Evolutionary conservation across 2,888 invertebrate genomes (phyloP).

Genomic region (Stomorhina lunata): DNA sequence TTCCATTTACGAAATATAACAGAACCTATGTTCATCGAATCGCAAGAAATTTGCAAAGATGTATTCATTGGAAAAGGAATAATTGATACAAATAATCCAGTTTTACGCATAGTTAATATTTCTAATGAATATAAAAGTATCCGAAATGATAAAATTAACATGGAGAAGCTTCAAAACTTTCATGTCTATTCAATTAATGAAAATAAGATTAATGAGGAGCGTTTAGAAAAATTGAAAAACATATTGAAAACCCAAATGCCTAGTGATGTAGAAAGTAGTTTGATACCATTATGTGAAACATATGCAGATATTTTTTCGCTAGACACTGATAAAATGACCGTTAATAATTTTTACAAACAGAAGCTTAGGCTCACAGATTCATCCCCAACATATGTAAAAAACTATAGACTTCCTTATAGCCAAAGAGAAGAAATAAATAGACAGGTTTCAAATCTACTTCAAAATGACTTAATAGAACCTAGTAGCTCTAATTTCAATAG

Average conservation of each 20-base stretch:
- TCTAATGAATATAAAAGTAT: background rate
- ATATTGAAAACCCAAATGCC: background rate
- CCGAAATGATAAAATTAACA: background rate
- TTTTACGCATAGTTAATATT: background rate
- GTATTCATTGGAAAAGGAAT: background rate
- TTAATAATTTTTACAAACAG: slow-evolving; percentile 34
- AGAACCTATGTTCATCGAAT: background rate
- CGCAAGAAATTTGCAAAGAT: background rate
- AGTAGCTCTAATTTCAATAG: background rate
- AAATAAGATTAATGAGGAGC: background rate
- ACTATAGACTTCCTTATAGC: slow-evolving; percentile 25
- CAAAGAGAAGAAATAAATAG: slow-evolving; percentile 26
- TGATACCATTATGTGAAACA: background rate
- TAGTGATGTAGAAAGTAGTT: background rate
- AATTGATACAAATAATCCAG: background rate
- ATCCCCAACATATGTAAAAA: slow-evolving; percentile 13
- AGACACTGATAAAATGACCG: background rate
- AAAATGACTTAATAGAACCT: slow-evolving; percentile 37
- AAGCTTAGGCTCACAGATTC: background rate
- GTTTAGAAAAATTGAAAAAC: background rate
- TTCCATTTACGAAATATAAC: background rate
- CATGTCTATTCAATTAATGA: slow-evolving; percentile 1
- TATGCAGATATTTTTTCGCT: background rate
- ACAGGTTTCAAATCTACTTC: slow-evolving; percentile 1
- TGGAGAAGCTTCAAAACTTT: background rate